These are phyloP conservation scores for Drosophila mercatorum DNA, from an alignment of 2,888 invertebrate species.

Conservation along the genomic window DNA sequence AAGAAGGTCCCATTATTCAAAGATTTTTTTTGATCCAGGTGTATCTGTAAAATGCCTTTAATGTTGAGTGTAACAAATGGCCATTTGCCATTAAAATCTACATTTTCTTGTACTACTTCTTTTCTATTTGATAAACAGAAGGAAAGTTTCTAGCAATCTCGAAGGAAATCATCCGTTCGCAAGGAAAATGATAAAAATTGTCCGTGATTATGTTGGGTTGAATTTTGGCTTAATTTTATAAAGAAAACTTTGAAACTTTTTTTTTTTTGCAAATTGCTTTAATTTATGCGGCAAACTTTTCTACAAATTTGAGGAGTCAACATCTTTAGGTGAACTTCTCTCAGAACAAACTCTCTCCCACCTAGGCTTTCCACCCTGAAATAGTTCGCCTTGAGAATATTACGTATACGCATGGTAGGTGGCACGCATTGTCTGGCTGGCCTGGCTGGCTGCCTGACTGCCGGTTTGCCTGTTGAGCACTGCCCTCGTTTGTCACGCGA, in stretches of 20 bases:
- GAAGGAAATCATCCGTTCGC: constrained; percentile 9
- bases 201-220: constrained; percentile 3
- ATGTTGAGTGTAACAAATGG: too few species aligned
- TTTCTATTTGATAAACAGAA: not conserved
- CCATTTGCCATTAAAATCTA: too few species aligned
- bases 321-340: constrained; percentile 23
- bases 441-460: constrained; percentile 24
- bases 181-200: constrained; percentile 4
- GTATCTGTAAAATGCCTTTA: too few species aligned
- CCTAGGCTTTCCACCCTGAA: not conserved
- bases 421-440: constrained; percentile 24
- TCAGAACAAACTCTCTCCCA: not conserved
- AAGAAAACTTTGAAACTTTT: constrained; percentile 28
- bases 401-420: constrained; percentile 54
- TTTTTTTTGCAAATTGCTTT: constrained; percentile 1
- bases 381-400: constrained; percentile 17
- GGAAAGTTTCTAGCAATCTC: not conserved
- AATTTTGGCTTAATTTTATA: constrained; percentile 26
- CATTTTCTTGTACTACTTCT: too few species aligned
- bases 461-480: constrained; percentile 65
- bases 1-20: too few species aligned
- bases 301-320: constrained; percentile 18
- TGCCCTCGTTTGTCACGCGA: constrained; percentile 66
- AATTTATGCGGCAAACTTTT: constrained; percentile 30
- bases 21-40: too few species aligned